Conservation (phyloP, 1,140 invertebrate species). For the Camponotus pennsylvanicus region DNA sequence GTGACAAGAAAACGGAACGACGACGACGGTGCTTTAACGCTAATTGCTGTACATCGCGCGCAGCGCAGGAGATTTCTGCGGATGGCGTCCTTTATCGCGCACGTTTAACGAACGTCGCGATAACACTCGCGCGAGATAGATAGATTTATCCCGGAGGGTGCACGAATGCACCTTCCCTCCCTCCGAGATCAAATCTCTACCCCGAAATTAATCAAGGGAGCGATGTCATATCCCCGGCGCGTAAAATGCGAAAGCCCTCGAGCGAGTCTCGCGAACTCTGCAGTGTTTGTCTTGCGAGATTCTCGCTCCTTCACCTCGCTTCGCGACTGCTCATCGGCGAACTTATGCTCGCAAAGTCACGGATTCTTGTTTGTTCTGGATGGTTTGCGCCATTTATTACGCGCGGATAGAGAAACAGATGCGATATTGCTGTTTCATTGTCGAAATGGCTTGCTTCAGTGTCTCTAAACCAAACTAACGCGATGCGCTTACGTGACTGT, state of each 20-base stretch:
- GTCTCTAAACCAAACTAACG: neutral
- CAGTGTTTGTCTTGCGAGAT: slow-evolving; percentile 46
- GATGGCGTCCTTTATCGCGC: slow-evolving; percentile 62
- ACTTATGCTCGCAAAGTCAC: slow-evolving; percentile 32
- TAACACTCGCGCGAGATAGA: neutral
- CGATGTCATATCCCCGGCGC: neutral
- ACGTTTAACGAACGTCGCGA: slow-evolving; percentile 48
- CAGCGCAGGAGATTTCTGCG: slow-evolving; percentile 57
- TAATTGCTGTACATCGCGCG: slow-evolving; percentile 67
- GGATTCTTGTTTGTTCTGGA: slow-evolving; percentile 37
- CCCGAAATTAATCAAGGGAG: slow-evolving; percentile 30
- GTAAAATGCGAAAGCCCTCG: slow-evolving; percentile 20
- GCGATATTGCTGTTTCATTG: slow-evolving; percentile 15
- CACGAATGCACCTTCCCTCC: neutral
- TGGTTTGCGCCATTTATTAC: slow-evolving; percentile 33
- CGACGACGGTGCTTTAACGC: slow-evolving; percentile 57
- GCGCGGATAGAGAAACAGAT: neutral
- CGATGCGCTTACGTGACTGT: neutral
- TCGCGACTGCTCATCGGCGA: slow-evolving; percentile 39
- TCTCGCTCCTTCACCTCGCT: neutral
- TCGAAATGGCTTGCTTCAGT: neutral
- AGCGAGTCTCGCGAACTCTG: slow-evolving; percentile 1
- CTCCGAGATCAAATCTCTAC: neutral
- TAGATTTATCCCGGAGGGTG: neutral
- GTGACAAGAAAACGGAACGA: slow-evolving; percentile 69